A percentile compares a stretch with the other conserved stretches of the same genome.
These are phyloP conservation scores for Varanus salvator DNA, from an alignment of 2,113 vertebrate species.

Conservation along the genomic window DNA sequence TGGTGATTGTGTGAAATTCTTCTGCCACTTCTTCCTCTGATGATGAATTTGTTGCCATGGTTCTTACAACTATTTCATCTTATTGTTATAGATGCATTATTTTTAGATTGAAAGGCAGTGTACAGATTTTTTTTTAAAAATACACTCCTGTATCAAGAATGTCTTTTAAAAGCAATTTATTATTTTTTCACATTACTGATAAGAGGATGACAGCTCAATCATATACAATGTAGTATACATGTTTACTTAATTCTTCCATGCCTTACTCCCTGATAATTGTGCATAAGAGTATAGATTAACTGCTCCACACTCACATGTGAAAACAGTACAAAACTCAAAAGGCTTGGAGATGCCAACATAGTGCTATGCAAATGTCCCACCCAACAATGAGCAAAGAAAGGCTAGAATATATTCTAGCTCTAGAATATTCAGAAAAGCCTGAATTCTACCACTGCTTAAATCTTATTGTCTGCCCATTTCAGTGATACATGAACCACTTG, in stretches of 20 bases:
- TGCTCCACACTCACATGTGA: not conserved
- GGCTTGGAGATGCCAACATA: no score
- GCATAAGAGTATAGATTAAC: not conserved
- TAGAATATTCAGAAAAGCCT: not conserved
- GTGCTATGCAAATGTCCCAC: not conserved
- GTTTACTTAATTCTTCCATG: not conserved
- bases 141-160: not conserved
- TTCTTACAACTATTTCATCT: not conserved
- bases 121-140: not conserved
- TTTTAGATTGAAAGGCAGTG: not conserved
- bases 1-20: not conserved
- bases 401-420: not conserved
- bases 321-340: not conserved
- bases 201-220: not conserved
- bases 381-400: not conserved
- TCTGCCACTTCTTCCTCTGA: not conserved
- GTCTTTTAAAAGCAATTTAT: not conserved
- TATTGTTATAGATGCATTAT: not conserved
- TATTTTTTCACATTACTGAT: no score
- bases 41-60: not conserved
- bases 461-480: not conserved
- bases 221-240: not conserved
- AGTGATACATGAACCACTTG: fast-evolving
- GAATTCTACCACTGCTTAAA: not conserved
- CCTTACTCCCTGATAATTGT: not conserved